Evolutionary conservation across 2,797 vertebrate species (phyloP), one percentile per base, ranked within the genome.

Genomic region (Crypturellus tataupa): DNA sequence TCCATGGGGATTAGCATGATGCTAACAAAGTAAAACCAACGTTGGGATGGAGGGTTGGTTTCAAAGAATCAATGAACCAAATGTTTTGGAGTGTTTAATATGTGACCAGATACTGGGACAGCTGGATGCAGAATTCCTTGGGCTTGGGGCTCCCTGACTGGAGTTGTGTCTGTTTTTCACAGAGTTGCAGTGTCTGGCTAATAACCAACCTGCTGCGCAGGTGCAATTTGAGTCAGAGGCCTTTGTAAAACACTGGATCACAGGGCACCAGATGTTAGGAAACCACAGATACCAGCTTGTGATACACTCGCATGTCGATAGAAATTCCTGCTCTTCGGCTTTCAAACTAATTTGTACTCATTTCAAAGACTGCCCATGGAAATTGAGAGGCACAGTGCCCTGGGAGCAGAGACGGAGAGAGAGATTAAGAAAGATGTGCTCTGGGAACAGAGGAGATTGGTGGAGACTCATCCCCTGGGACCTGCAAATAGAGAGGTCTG

Each of bases 331-430:
- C 33, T 65, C 14, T 80, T 80, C 64, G 37, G 59, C 58, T 77
- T 87, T 73, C 84, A 70, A 73, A 60, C 39, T 86, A 40, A 84
- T 42, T 86, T 90, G 31, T 86, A 55, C 77, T 88, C 40, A 53
- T 83, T 78, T 88, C 80, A 78, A 85, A 92, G 62, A 46, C 47
- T 58, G 40, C n/a, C 73, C 33, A 4, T 87, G 77, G 87, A 90
- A 93, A 85, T 33, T 35, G 65, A 93, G 89, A 93, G 56, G 62
- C 18, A 46, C 20, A 13, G 37, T 68, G 27, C 42, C 29, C 56
- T 64, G 44, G 35, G 46, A 84, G 63, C 44, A 35, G 29, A 60
- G 44, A 16, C 47, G 17, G 46, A 55, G 19, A 27, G 65, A 37
- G 24, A 44, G 40, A 27, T 86, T 77, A 42, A 65, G 37, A 68